Percentiles rank a stretch among this genome's conserved stretches.
Evolutionary conservation across 2,113 vertebrate genomes (phyloP).

Genomic region (Elephantulus edwardii): DNA sequence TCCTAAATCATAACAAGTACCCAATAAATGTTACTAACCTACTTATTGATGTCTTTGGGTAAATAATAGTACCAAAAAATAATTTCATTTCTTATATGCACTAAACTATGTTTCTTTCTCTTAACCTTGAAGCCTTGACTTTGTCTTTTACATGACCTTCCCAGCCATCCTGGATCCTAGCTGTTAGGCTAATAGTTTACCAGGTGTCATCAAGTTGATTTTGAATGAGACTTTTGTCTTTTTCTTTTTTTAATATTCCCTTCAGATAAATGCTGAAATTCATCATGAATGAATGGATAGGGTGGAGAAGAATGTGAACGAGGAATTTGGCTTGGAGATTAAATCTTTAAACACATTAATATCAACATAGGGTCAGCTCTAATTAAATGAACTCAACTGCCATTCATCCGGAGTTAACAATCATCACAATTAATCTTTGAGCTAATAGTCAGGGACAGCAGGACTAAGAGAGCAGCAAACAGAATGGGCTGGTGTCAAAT

Average conservation of each 20-base stretch:
- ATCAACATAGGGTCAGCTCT: conserved; percentile 7
- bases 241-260: not conserved
- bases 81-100: not conserved
- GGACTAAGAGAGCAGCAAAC: conserved; percentile 20
- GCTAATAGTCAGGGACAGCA: conserved; percentile 50
- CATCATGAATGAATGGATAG: conserved; percentile 4
- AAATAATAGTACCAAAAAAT: not conserved
- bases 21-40: not conserved
- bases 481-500: conserved; percentile 1
- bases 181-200: not conserved
- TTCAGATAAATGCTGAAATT: conserved; percentile 27
- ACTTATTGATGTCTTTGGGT: not conserved
- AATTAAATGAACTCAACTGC: conserved; percentile 60
- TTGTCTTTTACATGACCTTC: not conserved
- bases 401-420: conserved; percentile 22
- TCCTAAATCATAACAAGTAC: not conserved
- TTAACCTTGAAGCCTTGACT: not conserved
- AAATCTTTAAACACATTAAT: conserved; percentile 34
- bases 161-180: not conserved
- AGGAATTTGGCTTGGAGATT: not conserved
- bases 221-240: not conserved
- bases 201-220: too few species aligned
- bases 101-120: not conserved
- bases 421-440: conserved; percentile 47
- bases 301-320: not conserved